A percentile compares a stretch with the other conserved stretches of the same genome.
Evolutionary conservation across 2,797 vertebrate genomes (phyloP).

Genomic region (Okamejei kenojei): DNA sequence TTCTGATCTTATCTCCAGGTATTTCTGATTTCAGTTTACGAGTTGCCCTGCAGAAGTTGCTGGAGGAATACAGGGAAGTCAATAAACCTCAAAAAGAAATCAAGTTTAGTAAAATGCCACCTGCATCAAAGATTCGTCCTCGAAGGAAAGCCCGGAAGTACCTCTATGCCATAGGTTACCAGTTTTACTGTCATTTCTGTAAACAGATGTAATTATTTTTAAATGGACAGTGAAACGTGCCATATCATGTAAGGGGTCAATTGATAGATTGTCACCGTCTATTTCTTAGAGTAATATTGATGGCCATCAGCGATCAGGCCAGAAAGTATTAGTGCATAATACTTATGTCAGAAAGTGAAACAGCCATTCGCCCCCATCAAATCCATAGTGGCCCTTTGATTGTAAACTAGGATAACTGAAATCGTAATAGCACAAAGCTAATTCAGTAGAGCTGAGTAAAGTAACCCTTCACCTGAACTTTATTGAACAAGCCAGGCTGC

Average conservation of each 20-base stretch:
- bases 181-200: not conserved
- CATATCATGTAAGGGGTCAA: not conserved
- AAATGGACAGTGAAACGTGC: not conserved
- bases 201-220: not conserved
- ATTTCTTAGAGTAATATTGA: not conserved
- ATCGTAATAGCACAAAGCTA: not conserved
- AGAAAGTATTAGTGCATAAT: no score
- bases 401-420: not conserved
- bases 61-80: conserved; percentile 92
- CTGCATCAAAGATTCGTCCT: conserved; percentile 79
- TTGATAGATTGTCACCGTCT: not conserved
- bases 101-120: conserved; percentile 77
- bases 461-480: not conserved
- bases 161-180: conserved; percentile 85
- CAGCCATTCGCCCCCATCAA: no score
- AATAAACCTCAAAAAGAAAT: conserved; percentile 84
- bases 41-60: conserved; percentile 89
- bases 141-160: conserved; percentile 94
- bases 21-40: conserved; percentile 90
- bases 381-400: not conserved
- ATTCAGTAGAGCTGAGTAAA: not conserved
- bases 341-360: no score
- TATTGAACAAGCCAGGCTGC: no score
- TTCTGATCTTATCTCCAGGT: conserved; percentile 48
- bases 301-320: not conserved